Base-by-base conservation (phyloP, 2,888 invertebrate genomes). In the Celastrina argiolus region DNA sequence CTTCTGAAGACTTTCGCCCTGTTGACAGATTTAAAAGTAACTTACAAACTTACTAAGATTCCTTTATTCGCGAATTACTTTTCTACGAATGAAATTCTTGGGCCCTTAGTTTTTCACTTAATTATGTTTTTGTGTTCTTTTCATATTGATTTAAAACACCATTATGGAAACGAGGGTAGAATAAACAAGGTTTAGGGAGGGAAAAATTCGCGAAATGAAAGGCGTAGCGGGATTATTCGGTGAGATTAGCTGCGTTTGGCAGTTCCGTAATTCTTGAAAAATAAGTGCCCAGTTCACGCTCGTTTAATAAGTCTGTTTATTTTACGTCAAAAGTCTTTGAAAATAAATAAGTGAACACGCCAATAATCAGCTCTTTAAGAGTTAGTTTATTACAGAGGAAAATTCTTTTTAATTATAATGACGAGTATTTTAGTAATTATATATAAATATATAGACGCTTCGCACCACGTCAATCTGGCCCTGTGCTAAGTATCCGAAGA, bases 21-120 rank as follows among this genome's bases (percentile, higher is more conserved):
- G 63, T 26, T 63, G 63, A 63, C 63, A 63, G 41, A 41, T 63
- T 63, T 63, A 63, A 63, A 63, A 63, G 63, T 63, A 41, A 63
- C 63, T 63, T 63, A 63, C 63, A 63, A 63, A 63, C 36, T 41
- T 63, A 34, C 36, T n/a, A 18, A 22, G 14, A 22, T 41, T 63
- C 36, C 63, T 63, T 41, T 63, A 41, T 63, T 26, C 18, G 26
- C 22, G 26, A 63, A 63, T 63, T 39, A 63, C 51, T 65, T 65
- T 65, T 64, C 64, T 56, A 2, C 5, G 16, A 61, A 22, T 61
- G 26, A 14, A 63, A 63, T 63, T 59, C 34, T 59, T 58, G 8
- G 31, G 16, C 59, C 5, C 16, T 58, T 31, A 10, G 31, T 59
- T 10, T 59, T 59, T 10, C 18, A 12, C 34, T 10, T 12, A 59